Conservation (phyloP, 2,113 vertebrate species). For the Plecotus auritus region DNA sequence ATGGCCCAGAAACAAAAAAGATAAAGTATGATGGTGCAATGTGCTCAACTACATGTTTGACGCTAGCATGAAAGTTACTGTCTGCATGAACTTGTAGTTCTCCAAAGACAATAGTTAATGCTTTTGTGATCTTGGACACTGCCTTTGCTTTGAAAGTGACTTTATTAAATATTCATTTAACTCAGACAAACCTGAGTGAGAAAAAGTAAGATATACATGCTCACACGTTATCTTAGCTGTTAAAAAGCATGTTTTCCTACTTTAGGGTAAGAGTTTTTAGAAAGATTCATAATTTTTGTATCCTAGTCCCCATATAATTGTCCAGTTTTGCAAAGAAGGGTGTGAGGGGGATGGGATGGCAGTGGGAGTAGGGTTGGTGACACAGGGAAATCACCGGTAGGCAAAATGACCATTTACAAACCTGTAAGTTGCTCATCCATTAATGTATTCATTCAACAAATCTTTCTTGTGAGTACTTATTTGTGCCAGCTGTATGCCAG, state of each 20-base stretch:
- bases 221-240: neutral
- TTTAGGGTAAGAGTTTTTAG: neutral
- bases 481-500: neutral
- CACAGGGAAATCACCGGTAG: neutral
- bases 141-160: neutral
- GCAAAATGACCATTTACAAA: neutral
- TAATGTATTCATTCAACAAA: neutral
- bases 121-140: neutral
- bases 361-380: neutral
- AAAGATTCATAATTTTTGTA: neutral
- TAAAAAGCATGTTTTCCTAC: constrained; percentile 24
- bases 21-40: neutral
- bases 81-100: neutral
- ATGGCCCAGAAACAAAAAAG: neutral
- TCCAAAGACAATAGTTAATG: neutral
- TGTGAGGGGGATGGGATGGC: too few species aligned
- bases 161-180: neutral
- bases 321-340: neutral
- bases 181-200: neutral
- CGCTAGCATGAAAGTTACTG: neutral
- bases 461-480: neutral
- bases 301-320: neutral
- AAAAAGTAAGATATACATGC: neutral
- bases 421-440: neutral
- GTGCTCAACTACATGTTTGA: neutral